Percentiles rank a stretch among this genome's conserved stretches.
Conservation (phyloP, 2,797 vertebrate species). For the Sebastes paucispinis region DNA sequence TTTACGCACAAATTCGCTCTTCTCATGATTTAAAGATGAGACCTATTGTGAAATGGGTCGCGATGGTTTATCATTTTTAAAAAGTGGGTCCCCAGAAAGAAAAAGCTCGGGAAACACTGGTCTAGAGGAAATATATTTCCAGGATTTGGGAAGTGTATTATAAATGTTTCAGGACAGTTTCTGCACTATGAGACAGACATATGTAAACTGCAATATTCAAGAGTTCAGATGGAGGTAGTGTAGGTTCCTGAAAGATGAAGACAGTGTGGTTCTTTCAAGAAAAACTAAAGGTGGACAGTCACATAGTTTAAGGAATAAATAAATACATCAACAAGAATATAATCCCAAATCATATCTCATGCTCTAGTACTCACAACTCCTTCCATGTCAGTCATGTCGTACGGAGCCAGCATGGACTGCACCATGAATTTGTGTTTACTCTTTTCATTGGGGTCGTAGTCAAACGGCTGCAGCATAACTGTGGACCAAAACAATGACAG, state of each 20-base stretch:
- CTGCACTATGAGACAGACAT: neutral
- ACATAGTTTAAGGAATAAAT: neutral
- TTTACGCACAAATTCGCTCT: too few species aligned
- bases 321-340: neutral
- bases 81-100: too few species aligned
- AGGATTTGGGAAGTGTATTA: neutral
- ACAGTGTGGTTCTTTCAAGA: neutral
- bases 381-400: constrained; percentile 95
- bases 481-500: constrained; percentile 58
- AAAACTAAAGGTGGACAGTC: neutral
- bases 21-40: too few species aligned
- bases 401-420: constrained; percentile 92
- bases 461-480: constrained; percentile 98
- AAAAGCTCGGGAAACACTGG: too few species aligned
- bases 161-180: neutral
- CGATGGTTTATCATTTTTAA: too few species aligned
- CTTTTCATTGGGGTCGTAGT: constrained; percentile 97
- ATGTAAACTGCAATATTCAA: neutral
- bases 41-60: too few species aligned
- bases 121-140: neutral
- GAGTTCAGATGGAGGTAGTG: neutral
- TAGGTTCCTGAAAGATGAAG: neutral
- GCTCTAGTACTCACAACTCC: constrained; percentile 88
- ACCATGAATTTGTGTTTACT: constrained; percentile 99
- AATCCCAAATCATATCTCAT: neutral